Percentiles rank a stretch among this genome's conserved stretches.
These are phyloP conservation scores for Nebria salina DNA, from an alignment of 2,888 invertebrate species.

Conservation along the genomic window DNA sequence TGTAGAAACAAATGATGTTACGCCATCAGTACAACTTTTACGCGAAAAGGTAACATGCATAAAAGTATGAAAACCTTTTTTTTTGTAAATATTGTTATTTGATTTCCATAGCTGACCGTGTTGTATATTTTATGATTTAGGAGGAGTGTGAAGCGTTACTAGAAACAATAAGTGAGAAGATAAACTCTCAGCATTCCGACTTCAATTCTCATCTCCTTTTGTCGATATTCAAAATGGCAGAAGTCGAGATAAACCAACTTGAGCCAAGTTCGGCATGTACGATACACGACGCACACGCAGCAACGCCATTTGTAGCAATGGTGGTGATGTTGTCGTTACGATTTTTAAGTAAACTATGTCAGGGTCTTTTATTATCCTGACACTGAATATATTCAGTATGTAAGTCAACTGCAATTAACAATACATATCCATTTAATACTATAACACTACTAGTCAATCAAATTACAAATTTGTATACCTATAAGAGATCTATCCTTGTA, in stretches of 20 bases:
- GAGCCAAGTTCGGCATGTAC: conserved; percentile 67
- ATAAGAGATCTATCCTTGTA: conserved; percentile 46
- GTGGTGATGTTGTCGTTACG: conserved; percentile 46
- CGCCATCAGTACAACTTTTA: conserved; percentile 73
- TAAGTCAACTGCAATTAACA: conserved; percentile 54
- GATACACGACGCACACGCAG: background rate
- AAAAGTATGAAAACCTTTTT: conserved; percentile 12
- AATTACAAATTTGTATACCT: conserved; percentile 48
- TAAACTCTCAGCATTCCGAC: conserved; percentile 85
- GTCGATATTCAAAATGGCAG: conserved; percentile 92
- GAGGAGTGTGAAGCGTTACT: conserved; percentile 85
- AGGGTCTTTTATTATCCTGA: conserved; percentile 41
- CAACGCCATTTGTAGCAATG: conserved; percentile 45
- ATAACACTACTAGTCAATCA: conserved; percentile 53
- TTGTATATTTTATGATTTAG: conserved; percentile 65
- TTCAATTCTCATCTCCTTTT: conserved; percentile 86
- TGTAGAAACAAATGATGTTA: conserved; percentile 70
- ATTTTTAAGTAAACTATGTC: conserved; percentile 41
- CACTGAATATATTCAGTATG: conserved; percentile 47
- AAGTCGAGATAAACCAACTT: conserved; percentile 87
- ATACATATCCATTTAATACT: conserved; percentile 58
- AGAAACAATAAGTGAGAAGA: conserved; percentile 82
- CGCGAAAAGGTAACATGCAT: conserved; percentile 74
- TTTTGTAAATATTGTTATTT: background rate
- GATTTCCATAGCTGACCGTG: conserved; percentile 19